phyloP scores from a whole-genome alignment of 2,113 vertebrate species.

The Ursus arctos region DNA sequence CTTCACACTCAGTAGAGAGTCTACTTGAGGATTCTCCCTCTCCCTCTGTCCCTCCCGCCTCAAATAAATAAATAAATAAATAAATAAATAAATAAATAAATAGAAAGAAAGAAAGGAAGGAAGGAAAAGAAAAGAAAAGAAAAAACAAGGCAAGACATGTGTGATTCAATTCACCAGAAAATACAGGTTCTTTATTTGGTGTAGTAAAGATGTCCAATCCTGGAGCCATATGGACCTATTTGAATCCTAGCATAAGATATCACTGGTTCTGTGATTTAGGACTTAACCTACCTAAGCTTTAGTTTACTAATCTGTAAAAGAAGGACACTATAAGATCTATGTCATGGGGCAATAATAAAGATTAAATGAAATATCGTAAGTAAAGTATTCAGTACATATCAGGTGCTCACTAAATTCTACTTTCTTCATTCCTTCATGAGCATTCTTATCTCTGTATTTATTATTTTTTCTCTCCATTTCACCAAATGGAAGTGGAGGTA shows the following conservation, averaged over 20 bases:
- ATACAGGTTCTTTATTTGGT: not conserved
- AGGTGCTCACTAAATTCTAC: not conserved
- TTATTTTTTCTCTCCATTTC: not conserved
- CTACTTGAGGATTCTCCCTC: not conserved
- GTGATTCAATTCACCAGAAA: conserved; percentile 18
- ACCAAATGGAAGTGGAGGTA: conserved; percentile 6
- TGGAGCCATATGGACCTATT: not conserved
- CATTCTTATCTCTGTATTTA: not conserved
- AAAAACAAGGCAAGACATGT: not conserved
- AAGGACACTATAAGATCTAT: not conserved
- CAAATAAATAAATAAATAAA: not conserved
- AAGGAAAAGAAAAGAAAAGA: not conserved
- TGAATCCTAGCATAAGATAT: not conserved
- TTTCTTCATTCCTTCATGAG: conserved; percentile 7
- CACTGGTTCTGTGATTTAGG: not conserved
- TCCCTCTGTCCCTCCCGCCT: not conserved
- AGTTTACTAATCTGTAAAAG: not conserved
- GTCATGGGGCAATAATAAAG: not conserved
- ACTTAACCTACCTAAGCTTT: not conserved
- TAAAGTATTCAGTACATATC: not conserved
- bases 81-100: not conserved
- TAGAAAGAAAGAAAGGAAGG: too few relatives aligned
- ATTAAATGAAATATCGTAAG: conserved; percentile 14
- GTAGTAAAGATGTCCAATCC: not conserved
- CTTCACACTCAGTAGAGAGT: not conserved